Evolutionary conservation across 2,888 invertebrate species (phyloP), one percentile per base, ranked within the genome.

Genomic region (Dolichomitus sp.): DNA sequence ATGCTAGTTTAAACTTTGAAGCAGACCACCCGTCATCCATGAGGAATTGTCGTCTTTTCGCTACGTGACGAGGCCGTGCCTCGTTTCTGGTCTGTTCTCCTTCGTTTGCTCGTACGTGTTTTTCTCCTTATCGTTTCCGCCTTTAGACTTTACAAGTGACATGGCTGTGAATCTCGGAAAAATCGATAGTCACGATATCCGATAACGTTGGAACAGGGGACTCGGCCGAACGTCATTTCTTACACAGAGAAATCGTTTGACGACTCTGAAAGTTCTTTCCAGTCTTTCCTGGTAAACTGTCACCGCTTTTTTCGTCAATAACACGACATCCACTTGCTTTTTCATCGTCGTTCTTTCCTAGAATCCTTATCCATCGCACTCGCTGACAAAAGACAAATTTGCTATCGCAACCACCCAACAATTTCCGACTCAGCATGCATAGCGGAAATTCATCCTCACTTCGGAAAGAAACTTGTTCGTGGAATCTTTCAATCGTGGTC

Each of bases 401-500:
- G 12, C 61, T 19, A 40, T 11, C 37, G 40, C 4, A 19, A 19
- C 11, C 40, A 17, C 40, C 12, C 37, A 7, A 19, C 19, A 19
- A 40, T 63, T 63, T 63, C 42, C 27, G 23, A n/a, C 37, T 7
- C 45, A 23, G 17, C 19, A 12, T 9, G 42, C 40, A 12, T 42
- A 19, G 17, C 59, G 19, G 23, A 65, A 65, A 65, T 65, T 45
- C 14, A 42, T 65, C 27, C 23, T 5, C n/a, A 45, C 23, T 5
- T 45, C 9, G 1, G 19, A 37, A 42, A 17, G 17, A 37, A 68
- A 37, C 33, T 45, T 9, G 59, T 9, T 72, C 59, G 45, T 4
- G 27, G 37, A 33, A 73, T 73, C 37, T 72, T 45, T 5, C 42
- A 45, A 30, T 45, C 19, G 17, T 59, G 33, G 72, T 14, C 65